A percentile compares a stretch with the other conserved stretches of the same genome.
phyloP scores from a whole-genome alignment of 1,140 invertebrate genomes.

The Pseudomyrmex sp. region DNA sequence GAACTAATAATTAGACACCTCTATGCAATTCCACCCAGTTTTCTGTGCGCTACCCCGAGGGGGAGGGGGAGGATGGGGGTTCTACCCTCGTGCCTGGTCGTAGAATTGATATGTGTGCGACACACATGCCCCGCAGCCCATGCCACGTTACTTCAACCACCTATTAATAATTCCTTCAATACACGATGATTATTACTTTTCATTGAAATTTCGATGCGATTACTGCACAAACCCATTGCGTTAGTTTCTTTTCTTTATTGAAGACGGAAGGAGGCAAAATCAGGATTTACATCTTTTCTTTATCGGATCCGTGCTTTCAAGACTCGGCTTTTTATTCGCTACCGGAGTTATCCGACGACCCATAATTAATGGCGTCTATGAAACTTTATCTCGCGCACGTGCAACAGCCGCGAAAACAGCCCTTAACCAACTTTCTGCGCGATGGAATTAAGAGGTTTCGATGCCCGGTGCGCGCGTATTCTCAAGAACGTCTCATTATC shows the following conservation, averaged over 20 bases:
- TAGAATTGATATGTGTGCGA: neutral
- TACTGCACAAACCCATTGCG: no score
- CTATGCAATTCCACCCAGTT: conserved; percentile 72
- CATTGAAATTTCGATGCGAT: no score
- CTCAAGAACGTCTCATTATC: conserved; percentile 45
- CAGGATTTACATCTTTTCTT: conserved; percentile 10
- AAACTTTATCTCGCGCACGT: conserved; percentile 8
- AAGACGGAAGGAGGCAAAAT: neutral
- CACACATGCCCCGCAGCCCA: no score
- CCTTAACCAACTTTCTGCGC: conserved; percentile 16
- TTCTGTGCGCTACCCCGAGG: conserved; percentile 28
- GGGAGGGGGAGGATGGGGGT: neutral
- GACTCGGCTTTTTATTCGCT: conserved; percentile 28
- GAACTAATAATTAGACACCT: conserved; percentile 81
- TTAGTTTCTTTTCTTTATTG: no score
- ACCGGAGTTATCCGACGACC: conserved; percentile 4
- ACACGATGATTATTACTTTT: no score
- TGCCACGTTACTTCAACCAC: neutral
- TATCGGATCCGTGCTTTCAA: neutral
- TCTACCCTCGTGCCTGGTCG: neutral
- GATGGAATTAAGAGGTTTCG: conserved; percentile 50
- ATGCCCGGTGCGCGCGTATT: conserved; percentile 38
- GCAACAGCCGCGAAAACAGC: conserved; percentile 29
- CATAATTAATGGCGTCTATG: conserved; percentile 37
- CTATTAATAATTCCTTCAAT: conserved; percentile 6